These are phyloP conservation scores for Tetraneura akinire DNA, from an alignment of 1,140 invertebrate genomes.

Conservation along the genomic window DNA sequence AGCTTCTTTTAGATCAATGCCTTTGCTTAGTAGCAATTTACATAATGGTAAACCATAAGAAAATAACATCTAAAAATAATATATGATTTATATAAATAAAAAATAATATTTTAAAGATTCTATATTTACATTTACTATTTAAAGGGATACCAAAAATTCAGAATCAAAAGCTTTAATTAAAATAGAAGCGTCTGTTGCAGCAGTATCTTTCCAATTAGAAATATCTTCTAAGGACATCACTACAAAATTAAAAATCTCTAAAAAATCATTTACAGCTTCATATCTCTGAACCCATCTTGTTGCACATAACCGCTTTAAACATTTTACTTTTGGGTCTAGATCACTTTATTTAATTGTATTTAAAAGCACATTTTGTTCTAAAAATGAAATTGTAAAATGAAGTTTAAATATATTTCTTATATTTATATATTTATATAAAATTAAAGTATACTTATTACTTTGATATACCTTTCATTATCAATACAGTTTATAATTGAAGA, in stretches of 20 bases:
- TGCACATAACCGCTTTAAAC: neutral
- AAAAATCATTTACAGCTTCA: neutral
- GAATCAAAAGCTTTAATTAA: neutral
- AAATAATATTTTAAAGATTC: neutral
- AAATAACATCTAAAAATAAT: constrained; percentile 13
- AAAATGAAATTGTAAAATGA: neutral
- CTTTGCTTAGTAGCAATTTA: neutral
- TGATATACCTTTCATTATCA: neutral
- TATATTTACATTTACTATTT: neutral
- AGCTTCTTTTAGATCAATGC: neutral
- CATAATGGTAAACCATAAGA: constrained; percentile 11
- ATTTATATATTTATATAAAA: neutral
- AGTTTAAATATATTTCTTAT: constrained; percentile 2
- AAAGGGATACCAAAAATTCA: constrained; percentile 3
- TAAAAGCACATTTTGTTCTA: constrained; percentile 4
- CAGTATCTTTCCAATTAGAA: too few species aligned
- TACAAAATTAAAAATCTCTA: too few species aligned
- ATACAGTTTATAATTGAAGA: neutral
- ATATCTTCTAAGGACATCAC: neutral
- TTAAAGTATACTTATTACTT: neutral
- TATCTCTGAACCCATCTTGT: constrained; percentile 1
- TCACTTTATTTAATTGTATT: neutral
- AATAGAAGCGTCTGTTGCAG: constrained; percentile 4
- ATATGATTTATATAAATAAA: constrained; percentile 3
- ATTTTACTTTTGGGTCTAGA: neutral